Percentiles rank a stretch among this genome's conserved stretches.
phyloP scores from a whole-genome alignment of 2,888 invertebrate species.

The Alsophila aescularia region DNA sequence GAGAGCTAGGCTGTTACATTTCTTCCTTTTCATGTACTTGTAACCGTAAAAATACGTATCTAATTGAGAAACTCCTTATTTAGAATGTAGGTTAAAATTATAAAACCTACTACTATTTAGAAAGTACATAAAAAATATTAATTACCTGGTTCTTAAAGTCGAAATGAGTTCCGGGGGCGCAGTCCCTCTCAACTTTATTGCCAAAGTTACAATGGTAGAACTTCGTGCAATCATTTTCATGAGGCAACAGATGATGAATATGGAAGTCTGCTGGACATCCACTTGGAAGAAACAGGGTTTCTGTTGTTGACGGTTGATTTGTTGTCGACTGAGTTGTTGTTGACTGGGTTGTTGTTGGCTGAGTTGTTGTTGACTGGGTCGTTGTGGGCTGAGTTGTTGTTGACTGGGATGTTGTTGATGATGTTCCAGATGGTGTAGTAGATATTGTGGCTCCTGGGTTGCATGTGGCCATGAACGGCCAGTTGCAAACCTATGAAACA shows the following conservation, averaged over 20 bases:
- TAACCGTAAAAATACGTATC: too few species aligned
- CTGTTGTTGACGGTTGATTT: conserved; percentile 18
- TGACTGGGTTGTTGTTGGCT: conserved; percentile 15
- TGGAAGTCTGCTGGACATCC: conserved; percentile 52
- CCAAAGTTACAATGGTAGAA: conserved; percentile 62
- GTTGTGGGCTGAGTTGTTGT: conserved; percentile 9
- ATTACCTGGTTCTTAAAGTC: conserved; percentile 53
- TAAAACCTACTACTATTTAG: background rate
- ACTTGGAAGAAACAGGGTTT: conserved; percentile 39
- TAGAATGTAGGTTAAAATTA: too few species aligned
- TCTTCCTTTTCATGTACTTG: too few species aligned
- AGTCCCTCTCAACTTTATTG: conserved; percentile 43
- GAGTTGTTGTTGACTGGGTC: conserved; percentile 18
- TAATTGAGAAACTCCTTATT: too few species aligned
- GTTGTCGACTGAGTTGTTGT: conserved; percentile 10
- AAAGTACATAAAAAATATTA: background rate
- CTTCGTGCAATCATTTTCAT: conserved; percentile 45
- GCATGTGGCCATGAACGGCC: conserved; percentile 31
- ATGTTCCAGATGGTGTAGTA: background rate
- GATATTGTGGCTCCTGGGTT: conserved; percentile 16
- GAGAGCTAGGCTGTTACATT: too few species aligned
- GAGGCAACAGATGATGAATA: conserved; percentile 49
- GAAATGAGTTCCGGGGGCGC: conserved; percentile 52
- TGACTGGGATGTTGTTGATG: conserved; percentile 14
- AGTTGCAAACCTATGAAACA: conserved; percentile 39